Percentiles rank a stretch among this genome's conserved stretches.
Evolutionary conservation across 2,888 invertebrate species (phyloP).

Genomic region (Tetrapedia diversipes): DNA sequence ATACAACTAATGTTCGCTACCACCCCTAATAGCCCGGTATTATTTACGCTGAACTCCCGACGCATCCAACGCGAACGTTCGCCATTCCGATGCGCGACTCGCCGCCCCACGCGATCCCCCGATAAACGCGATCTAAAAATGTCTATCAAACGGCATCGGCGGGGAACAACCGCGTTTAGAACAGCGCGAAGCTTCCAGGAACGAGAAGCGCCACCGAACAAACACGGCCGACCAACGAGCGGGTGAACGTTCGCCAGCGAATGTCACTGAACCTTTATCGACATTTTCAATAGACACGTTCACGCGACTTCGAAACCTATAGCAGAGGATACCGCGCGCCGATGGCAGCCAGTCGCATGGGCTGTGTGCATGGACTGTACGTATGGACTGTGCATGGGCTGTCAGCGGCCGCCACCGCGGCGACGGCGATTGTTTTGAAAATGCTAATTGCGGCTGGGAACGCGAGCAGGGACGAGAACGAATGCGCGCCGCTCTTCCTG

Average conservation of each 20-base stretch:
- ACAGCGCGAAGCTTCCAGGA: background rate
- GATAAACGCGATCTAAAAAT: background rate
- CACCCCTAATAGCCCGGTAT: too few relatives aligned
- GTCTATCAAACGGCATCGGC: background rate
- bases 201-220: conserved; percentile 9
- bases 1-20: too few relatives aligned
- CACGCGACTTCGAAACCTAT: conserved; percentile 26
- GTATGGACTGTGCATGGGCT: too few relatives aligned
- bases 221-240: background rate
- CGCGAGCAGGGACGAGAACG: conserved; percentile 55
- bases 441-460: conserved; percentile 61
- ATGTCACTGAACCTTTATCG: conserved; percentile 31
- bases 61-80: background rate
- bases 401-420: too few relatives aligned
- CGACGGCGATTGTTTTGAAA: conserved; percentile 51
- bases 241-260: conserved; percentile 35
- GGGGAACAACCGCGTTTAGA: background rate
- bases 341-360: background rate
- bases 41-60: too few relatives aligned
- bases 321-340: too few relatives aligned
- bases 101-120: background rate
- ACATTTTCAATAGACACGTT: conserved; percentile 31
- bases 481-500: conserved; percentile 68
- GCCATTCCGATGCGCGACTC: background rate
- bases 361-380: too few relatives aligned